Evolutionary conservation across 2,113 vertebrate genomes (phyloP).

Genomic region (Hippocampus mohnikei): DNA sequence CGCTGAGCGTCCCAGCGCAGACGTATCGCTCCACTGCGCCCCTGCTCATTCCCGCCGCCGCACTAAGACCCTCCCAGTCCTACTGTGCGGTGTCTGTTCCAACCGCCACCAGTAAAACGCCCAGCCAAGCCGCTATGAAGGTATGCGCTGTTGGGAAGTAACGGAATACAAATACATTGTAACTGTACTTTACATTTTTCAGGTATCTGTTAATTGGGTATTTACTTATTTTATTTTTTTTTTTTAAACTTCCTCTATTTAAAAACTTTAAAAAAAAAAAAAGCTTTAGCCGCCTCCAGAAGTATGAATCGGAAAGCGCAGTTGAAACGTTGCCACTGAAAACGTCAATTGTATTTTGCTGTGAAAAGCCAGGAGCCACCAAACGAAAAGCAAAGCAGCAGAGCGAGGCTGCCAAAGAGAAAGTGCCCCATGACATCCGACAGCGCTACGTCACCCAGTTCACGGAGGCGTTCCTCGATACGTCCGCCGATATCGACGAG

Average conservation of each 20-base stretch:
- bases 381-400: constrained; percentile 55
- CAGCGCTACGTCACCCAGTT: constrained; percentile 75
- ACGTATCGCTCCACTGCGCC: constrained; percentile 32
- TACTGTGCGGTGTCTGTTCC: constrained; percentile 4
- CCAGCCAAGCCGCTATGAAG: constrained; percentile 38
- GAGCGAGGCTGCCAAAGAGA: constrained; percentile 47
- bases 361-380: constrained; percentile 41
- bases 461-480: constrained; percentile 75
- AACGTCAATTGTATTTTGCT: neutral
- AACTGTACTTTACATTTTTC: too few relatives aligned
- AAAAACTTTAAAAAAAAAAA: too few relatives aligned
- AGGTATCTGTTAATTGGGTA: too few relatives aligned
- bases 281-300: too few relatives aligned
- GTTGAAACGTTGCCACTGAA: neutral
- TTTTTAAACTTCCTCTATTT: neutral
- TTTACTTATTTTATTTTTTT: neutral
- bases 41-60: constrained; percentile 37
- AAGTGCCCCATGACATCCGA: constrained; percentile 76
- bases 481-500: constrained; percentile 67
- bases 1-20: neutral
- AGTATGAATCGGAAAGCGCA: neutral
- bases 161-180: neutral
- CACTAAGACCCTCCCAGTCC: constrained; percentile 15
- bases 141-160: constrained; percentile 20
- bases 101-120: neutral